Conservation (phyloP, 2,797 vertebrate species). For the Xiphorhynchus erythropygius region DNA sequence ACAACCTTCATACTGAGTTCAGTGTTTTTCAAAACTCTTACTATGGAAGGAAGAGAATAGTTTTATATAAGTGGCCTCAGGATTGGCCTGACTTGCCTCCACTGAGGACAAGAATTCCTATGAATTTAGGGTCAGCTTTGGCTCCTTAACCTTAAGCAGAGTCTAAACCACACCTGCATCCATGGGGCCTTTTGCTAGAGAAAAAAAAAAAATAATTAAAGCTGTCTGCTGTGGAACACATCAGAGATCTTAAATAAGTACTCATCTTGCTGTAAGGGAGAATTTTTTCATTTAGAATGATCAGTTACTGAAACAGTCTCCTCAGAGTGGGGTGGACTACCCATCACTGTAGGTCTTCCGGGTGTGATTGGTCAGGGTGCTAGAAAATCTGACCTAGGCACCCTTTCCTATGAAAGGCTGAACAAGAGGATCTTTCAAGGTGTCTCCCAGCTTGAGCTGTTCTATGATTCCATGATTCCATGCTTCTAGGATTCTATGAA, state of each 20-base stretch:
- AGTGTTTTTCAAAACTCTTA: neutral
- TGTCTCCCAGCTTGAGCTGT: neutral
- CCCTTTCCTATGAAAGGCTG: neutral
- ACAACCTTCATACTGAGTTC: neutral
- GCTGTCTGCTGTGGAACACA: neutral
- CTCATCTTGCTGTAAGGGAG: neutral
- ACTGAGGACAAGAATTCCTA: neutral
- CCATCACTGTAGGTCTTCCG: neutral
- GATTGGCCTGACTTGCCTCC: neutral
- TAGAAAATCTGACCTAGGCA: neutral
- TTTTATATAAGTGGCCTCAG: neutral
- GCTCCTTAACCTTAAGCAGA: neutral
- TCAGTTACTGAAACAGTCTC: neutral
- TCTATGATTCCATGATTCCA: neutral
- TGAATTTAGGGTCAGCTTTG: neutral
- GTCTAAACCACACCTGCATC: neutral
- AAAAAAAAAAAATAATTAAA: rapidly evolving
- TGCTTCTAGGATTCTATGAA: neutral
- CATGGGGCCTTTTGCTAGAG: neutral
- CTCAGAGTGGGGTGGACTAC: neutral
- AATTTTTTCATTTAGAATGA: neutral
- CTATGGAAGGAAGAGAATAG: neutral
- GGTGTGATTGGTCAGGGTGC: neutral
- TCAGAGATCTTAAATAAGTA: neutral
- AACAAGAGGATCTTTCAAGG: neutral